A percentile compares a stretch with the other conserved stretches of the same genome.
These are phyloP conservation scores for Coleophora flavipennella DNA, from an alignment of 2,888 invertebrate genomes.

Conservation along the genomic window DNA sequence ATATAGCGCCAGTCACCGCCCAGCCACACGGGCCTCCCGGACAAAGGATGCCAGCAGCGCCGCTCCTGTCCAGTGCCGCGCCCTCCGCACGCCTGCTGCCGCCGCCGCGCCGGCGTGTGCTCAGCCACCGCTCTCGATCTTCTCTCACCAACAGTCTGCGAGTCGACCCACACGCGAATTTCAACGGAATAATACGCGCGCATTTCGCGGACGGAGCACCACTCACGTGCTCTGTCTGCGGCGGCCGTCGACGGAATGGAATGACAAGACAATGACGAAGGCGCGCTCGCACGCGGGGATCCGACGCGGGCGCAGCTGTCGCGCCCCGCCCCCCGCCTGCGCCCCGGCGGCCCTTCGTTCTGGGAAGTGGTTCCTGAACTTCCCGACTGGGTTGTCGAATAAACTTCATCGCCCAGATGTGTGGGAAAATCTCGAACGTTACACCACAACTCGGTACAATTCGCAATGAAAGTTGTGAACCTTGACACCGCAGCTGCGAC, in stretches of 20 bases:
- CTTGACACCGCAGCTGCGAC: slow-evolving; percentile 46
- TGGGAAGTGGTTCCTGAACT: slow-evolving; percentile 72
- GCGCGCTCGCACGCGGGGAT: slow-evolving; percentile 43
- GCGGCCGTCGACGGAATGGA: slow-evolving; percentile 50
- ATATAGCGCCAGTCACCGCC: slow-evolving; percentile 71
- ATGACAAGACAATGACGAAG: slow-evolving; percentile 30
- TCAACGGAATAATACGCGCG: slow-evolving; percentile 48
- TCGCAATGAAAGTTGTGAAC: slow-evolving; percentile 53
- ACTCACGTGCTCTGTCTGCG: slow-evolving; percentile 30
- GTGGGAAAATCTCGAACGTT: slow-evolving; percentile 19
- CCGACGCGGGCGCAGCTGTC: slow-evolving; percentile 66
- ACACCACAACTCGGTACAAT: slow-evolving; percentile 11
- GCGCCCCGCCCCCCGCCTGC: slow-evolving; percentile 37
- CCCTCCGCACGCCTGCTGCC: slow-evolving; percentile 20
- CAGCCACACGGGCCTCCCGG: slow-evolving; percentile 64
- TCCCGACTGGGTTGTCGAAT: slow-evolving; percentile 58
- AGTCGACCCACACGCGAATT: slow-evolving; percentile 20
- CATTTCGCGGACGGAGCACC: slow-evolving; percentile 22
- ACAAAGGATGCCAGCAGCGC: slow-evolving; percentile 52
- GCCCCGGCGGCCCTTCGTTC: slow-evolving; percentile 61
- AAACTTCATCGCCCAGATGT: slow-evolving; percentile 30
- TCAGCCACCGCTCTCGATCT: slow-evolving; percentile 11
- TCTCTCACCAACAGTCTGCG: slow-evolving; percentile 11
- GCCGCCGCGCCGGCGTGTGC: slow-evolving; percentile 5
- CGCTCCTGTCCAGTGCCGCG: slow-evolving; percentile 19